phyloP scores from a whole-genome alignment of 2,888 invertebrate species.

The Trilocha varians region DNA sequence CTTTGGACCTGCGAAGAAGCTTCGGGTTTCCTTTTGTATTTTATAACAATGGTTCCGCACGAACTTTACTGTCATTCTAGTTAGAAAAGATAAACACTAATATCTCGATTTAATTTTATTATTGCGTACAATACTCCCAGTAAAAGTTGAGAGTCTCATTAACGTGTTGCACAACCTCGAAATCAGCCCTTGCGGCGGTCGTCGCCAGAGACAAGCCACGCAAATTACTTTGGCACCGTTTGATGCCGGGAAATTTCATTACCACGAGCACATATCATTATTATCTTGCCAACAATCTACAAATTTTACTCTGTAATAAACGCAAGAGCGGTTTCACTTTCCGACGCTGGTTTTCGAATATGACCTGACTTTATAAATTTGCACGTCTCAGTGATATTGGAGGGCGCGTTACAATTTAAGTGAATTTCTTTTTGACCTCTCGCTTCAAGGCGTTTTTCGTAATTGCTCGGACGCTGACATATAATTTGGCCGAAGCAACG shows the following conservation, averaged over 20 bases:
- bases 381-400: constrained; percentile 46
- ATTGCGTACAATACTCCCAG: constrained; percentile 46
- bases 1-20: too few relatives aligned
- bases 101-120: too few relatives aligned
- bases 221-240: constrained; percentile 74
- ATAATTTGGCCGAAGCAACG: constrained; percentile 46
- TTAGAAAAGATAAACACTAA: too few relatives aligned
- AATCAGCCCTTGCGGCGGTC: constrained; percentile 69
- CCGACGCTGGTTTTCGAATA: constrained; percentile 70
- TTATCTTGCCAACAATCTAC: constrained; percentile 71
- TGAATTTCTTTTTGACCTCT: constrained; percentile 73
- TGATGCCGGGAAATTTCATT: constrained; percentile 74
- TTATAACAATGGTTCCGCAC: too few relatives aligned
- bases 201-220: constrained; percentile 68
- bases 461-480: constrained; percentile 55
- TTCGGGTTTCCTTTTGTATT: too few relatives aligned
- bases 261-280: constrained; percentile 74
- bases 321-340: constrained; percentile 71
- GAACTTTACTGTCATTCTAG: too few relatives aligned
- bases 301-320: constrained; percentile 72
- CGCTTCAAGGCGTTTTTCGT: constrained; percentile 61
- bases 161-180: constrained; percentile 69
- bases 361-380: constrained; percentile 66
- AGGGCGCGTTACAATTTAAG: constrained; percentile 72
- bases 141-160: constrained; percentile 61